phyloP scores from a whole-genome alignment of 2,797 vertebrate species.

The Tympanoctomys barrerae region DNA sequence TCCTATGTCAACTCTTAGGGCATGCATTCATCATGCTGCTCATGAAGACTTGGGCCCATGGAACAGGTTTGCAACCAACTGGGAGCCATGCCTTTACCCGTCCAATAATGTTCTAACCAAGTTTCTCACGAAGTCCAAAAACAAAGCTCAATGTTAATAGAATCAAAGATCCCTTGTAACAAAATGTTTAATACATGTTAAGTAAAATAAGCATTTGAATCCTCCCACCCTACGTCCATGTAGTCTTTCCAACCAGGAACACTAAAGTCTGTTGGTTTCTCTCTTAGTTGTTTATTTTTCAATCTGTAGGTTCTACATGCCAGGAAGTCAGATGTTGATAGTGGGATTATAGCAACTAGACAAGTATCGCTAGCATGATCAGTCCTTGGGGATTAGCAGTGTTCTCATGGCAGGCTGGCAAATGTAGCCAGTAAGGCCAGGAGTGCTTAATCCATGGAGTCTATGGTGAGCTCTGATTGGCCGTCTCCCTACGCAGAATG shows the following conservation, averaged over 20 bases:
- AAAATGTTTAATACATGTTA: neutral
- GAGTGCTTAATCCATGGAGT: neutral
- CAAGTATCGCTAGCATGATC: neutral
- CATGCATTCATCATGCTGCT: too few relatives aligned
- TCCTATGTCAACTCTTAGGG: rapidly evolving
- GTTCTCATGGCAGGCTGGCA: neutral
- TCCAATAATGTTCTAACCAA: neutral
- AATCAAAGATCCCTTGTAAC: neutral
- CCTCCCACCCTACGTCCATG: neutral
- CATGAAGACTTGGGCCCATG: neutral
- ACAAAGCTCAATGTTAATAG: neutral
- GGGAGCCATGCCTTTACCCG: neutral
- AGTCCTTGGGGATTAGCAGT: neutral
- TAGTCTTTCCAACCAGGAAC: neutral
- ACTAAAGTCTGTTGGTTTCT: neutral
- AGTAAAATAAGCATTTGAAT: neutral
- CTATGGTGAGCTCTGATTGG: neutral
- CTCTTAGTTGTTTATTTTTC: neutral
- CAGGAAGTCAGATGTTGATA: neutral
- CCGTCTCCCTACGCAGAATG: neutral
- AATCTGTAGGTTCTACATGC: neutral
- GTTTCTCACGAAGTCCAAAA: neutral
- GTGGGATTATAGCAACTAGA: neutral
- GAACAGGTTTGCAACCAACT: neutral
- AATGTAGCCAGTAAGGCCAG: neutral